Evolutionary conservation across 30 jellyfish, hydroid and myxozoan species (phyloP), one percentile per base, ranked within the genome.

Genomic region (Morbakka virulenta): DNA sequence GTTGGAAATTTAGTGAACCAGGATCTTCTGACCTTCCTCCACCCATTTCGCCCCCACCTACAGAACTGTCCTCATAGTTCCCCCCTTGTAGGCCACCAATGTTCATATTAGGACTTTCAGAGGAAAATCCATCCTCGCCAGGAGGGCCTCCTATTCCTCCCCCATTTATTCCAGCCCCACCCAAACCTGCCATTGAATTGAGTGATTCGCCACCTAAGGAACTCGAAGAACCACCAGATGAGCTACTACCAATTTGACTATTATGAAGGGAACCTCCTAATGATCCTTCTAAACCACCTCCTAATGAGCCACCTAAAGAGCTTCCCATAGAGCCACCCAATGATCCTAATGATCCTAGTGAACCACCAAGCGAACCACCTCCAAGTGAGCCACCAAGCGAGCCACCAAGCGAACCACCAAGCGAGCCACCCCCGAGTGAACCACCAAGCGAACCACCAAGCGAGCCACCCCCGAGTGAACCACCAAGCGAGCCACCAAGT

Each of bases 71-170:
- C 25, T 79, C 89, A 68, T 79, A 81, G 77, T 68, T 66, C 21
- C 90, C 87, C 30, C 85, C 96, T 66, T 89, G 97, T 34, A 89
- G 69, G 24, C 97, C 97, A 6, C 97, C 97, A 36, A 89, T 89
- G 74, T 89, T 89, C 97, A 89, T 89, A 64, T 89, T 89, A 1
- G 97, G 97, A 32, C 93, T 83, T 48, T 89, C 97, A n/a, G 93
- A 73, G 1, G 95, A 73, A 53, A 61, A 82, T 48, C 95, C 69
- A 41, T 85, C 78, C 32, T 89, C 97, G 29, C 74, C 93, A 48
- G 50, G 74, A 3, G 93, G 67, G 30, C 69, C 79, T 33, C 72
- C 23, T 25, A 63, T 14, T 32, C 90, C 82, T 31, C 80, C 90
- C 78, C n/a, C n/a, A n/a, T n/a, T n/a, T n/a, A n/a, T n/a, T n/a